phyloP scores from a whole-genome alignment of 1,140 invertebrate genomes.

The Aphelinus atriplicis region DNA sequence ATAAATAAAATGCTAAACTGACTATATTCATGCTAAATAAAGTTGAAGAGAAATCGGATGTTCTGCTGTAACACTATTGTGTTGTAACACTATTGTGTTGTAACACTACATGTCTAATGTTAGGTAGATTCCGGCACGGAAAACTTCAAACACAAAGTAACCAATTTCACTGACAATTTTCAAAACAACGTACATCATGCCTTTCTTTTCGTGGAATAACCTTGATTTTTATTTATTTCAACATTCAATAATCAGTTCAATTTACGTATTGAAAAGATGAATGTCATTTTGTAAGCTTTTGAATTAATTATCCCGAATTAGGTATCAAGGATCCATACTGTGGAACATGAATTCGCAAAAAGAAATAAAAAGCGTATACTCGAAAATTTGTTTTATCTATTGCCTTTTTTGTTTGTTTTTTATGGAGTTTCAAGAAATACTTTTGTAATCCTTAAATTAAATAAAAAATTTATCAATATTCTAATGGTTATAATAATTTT shows the following conservation, averaged over 20 bases:
- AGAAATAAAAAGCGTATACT: conserved; percentile 23
- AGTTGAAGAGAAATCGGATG: conserved; percentile 26
- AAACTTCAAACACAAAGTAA: conserved; percentile 20
- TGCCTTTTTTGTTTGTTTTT: conserved; percentile 15
- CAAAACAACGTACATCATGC: neutral
- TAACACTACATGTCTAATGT: conserved; percentile 37
- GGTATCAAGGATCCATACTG: conserved; percentile 24
- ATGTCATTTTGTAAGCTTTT: conserved; percentile 20
- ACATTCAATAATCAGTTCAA: conserved; percentile 13
- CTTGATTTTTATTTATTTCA: conserved; percentile 29
- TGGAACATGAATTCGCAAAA: conserved; percentile 33
- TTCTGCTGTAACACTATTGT: conserved; percentile 20
- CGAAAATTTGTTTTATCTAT: conserved; percentile 29
- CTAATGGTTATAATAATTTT: conserved; percentile 22
- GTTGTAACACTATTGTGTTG: conserved; percentile 23
- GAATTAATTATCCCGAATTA: conserved; percentile 34
- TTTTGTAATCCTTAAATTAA: conserved; percentile 29
- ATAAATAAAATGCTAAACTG: neutral
- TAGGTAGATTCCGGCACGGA: conserved; percentile 29
- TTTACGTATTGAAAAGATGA: conserved; percentile 24
- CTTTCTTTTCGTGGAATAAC: conserved; percentile 1
- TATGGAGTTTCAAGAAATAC: neutral
- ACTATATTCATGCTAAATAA: conserved; percentile 26
- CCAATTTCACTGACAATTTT: conserved; percentile 3
- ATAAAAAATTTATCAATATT: conserved; percentile 32